These are phyloP conservation scores for Exocentrus adspersus DNA, from an alignment of 2,888 invertebrate species.

Conservation along the genomic window DNA sequence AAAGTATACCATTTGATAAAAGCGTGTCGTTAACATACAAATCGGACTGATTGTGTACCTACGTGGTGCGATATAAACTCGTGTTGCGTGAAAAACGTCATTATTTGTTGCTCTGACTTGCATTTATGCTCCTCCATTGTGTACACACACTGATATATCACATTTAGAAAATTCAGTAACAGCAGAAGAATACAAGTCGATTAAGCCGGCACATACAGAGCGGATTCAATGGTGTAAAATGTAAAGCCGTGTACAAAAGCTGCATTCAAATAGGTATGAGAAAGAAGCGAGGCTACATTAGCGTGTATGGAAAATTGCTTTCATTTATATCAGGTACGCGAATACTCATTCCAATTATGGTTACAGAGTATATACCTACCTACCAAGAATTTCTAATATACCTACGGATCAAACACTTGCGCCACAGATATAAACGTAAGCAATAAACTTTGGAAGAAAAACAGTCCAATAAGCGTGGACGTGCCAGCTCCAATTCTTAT, in stretches of 20 bases:
- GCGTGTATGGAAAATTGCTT: slow-evolving; percentile 21
- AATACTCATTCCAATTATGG: background rate
- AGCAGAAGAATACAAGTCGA: slow-evolving; percentile 16
- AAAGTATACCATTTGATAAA: slow-evolving; percentile 5
- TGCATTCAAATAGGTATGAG: slow-evolving; percentile 19
- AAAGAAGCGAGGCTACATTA: slow-evolving; percentile 6
- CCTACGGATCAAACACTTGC: background rate
- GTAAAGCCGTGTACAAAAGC: slow-evolving; percentile 4
- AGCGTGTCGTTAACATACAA: slow-evolving; percentile 10
- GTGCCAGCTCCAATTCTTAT: too few relatives aligned
- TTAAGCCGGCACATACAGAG: slow-evolving; percentile 7
- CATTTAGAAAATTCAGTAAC: slow-evolving; percentile 21
- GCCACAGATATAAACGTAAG: slow-evolving; percentile 17
- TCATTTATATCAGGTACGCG: slow-evolving; percentile 7
- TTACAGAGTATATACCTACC: background rate
- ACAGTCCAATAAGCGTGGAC: slow-evolving; percentile 12
- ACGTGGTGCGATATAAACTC: slow-evolving; percentile 10
- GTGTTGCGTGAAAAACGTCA: slow-evolving; percentile 1
- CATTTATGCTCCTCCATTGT: slow-evolving; percentile 5
- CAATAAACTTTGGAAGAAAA: slow-evolving; percentile 4
- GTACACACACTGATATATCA: slow-evolving; percentile 8
- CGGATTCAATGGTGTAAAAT: slow-evolving; percentile 7
- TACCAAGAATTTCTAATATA: too few relatives aligned
- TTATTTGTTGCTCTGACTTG: background rate
- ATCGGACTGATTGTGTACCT: background rate